Evolutionary conservation across 2,888 invertebrate species (phyloP).

Genomic region (Cybosia mesomella): DNA sequence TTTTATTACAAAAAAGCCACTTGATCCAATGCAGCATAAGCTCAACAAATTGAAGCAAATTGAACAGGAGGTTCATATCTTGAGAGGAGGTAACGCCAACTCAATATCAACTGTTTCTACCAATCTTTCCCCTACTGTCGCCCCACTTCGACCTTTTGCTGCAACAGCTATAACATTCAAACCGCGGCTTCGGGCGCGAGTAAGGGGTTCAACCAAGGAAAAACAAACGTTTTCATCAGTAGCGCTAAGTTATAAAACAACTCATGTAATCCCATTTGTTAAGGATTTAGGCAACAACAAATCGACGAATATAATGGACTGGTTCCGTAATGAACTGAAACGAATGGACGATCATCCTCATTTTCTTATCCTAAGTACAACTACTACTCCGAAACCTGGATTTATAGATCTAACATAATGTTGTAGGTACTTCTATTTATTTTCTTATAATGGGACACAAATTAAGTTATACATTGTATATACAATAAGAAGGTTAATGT

Average conservation of each 20-base stretch:
- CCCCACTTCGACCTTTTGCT: neutral
- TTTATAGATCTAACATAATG: conserved; percentile 42
- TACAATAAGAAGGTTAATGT: too few species aligned
- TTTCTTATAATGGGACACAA: too few species aligned
- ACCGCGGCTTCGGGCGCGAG: conserved; percentile 3
- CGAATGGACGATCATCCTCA: conserved; percentile 19
- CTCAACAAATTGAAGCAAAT: neutral
- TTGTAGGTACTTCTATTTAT: neutral
- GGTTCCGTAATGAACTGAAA: conserved; percentile 63
- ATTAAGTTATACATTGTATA: too few species aligned
- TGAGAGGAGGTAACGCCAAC: neutral
- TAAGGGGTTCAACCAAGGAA: too few species aligned
- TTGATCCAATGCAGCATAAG: neutral
- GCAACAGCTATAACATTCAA: conserved; percentile 27
- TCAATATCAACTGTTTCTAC: neutral
- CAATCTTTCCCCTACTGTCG: neutral
- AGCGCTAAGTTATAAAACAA: neutral
- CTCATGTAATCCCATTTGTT: conserved; percentile 12
- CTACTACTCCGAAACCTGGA: conserved; percentile 32
- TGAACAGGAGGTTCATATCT: neutral
- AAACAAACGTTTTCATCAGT: neutral
- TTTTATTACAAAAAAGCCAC: neutral
- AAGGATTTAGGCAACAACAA: conserved; percentile 25
- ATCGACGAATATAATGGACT: conserved; percentile 62
- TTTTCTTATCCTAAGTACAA: conserved; percentile 34